Conservation (phyloP, 2,888 invertebrate species). For the Arenicola marina region DNA sequence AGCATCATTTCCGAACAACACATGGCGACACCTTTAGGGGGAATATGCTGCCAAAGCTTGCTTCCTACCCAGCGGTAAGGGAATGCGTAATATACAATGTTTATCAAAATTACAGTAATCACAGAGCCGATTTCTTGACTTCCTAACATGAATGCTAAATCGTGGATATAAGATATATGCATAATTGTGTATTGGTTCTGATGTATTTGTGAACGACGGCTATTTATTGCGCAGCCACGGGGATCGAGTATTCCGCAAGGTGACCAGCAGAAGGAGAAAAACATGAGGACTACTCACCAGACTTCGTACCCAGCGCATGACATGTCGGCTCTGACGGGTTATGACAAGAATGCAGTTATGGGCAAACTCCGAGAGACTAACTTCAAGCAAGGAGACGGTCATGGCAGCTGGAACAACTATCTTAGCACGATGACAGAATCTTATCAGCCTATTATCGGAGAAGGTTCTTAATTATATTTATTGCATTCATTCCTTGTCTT, state of each 20-base stretch:
- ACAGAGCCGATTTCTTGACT: no score
- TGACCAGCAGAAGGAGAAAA: slow-evolving; percentile 43
- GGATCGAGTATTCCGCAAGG: slow-evolving; percentile 52
- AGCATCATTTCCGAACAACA: slow-evolving; percentile 45
- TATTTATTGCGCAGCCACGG: slow-evolving; percentile 37
- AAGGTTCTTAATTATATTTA: no score
- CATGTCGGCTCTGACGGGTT: slow-evolving; percentile 27
- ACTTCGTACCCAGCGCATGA: slow-evolving; percentile 33
- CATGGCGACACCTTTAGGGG: slow-evolving; percentile 45
- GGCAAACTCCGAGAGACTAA: slow-evolving; percentile 44
- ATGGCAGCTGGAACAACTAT: slow-evolving; percentile 46
- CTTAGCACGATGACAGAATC: slow-evolving; percentile 31
- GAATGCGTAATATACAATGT: no score
- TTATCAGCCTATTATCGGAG: slow-evolving; percentile 20
- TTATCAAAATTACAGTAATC: no score
- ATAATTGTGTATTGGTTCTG: no score
- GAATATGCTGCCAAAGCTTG: slow-evolving; percentile 38
- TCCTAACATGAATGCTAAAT: no score
- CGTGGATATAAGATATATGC: no score
- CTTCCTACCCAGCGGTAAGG: slow-evolving; percentile 39
- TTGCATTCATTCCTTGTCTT: no score
- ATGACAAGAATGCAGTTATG: slow-evolving; percentile 39
- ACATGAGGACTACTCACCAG: slow-evolving; percentile 43
- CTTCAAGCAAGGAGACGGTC: slow-evolving; percentile 48
- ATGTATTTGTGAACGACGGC: background rate